phyloP scores from a whole-genome alignment of 2,888 invertebrate genomes.

The Eupithecia subfuscata region DNA sequence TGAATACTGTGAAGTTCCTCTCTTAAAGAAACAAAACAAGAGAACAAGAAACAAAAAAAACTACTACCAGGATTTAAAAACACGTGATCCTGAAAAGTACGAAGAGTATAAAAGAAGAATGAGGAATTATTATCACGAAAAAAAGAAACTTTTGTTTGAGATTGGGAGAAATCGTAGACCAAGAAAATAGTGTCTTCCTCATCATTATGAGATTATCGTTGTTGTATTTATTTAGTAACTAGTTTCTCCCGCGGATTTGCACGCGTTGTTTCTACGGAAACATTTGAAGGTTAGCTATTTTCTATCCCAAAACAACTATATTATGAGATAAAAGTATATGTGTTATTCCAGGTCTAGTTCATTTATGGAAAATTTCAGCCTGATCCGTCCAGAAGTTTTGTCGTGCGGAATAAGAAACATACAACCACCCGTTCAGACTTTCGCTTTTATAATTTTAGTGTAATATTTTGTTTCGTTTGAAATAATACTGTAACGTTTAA shows the following conservation, averaged over 20 bases:
- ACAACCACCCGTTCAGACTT: too few species aligned
- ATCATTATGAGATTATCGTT: neutral
- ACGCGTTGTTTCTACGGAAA: neutral
- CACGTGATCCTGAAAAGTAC: neutral
- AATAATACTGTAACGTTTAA: too few species aligned
- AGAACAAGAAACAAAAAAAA: neutral
- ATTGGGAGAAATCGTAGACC: neutral
- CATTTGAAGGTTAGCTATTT: neutral
- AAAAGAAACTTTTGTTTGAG: neutral
- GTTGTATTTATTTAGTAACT: neutral
- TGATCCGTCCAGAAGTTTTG: too few species aligned
- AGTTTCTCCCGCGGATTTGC: neutral
- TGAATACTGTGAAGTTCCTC: neutral
- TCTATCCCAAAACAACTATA: neutral
- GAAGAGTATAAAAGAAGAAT: slow-evolving; percentile 14
- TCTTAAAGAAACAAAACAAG: neutral
- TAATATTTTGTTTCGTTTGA: too few species aligned
- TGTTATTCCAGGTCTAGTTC: neutral
- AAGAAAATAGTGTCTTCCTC: neutral
- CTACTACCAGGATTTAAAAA: neutral
- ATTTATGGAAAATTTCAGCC: too few species aligned
- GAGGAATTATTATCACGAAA: slow-evolving; percentile 3
- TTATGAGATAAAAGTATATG: neutral
- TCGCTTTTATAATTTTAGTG: too few species aligned
- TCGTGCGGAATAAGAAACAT: too few species aligned